Percentiles rank a stretch among this genome's conserved stretches.
These are phyloP conservation scores for Tachystola acroxantha DNA, from an alignment of 2,888 invertebrate genomes.

Conservation along the genomic window DNA sequence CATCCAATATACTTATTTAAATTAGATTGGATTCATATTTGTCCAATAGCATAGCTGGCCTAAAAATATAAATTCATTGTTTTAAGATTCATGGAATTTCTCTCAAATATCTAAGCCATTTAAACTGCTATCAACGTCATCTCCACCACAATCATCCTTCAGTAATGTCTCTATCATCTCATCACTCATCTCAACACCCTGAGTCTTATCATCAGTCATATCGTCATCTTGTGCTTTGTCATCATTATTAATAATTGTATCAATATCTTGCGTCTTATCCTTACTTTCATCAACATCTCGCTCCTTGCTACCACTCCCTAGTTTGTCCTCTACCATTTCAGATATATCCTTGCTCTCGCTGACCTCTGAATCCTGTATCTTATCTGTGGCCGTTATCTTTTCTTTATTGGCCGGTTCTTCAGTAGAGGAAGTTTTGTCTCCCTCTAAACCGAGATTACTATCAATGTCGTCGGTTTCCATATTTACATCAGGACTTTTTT, in stretches of 20 bases:
- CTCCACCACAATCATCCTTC: constrained; percentile 39
- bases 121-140: constrained; percentile 17
- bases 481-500: neutral
- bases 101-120: constrained; percentile 21
- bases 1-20: too few relatives aligned
- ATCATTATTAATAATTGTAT: neutral
- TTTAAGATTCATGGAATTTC: constrained; percentile 15
- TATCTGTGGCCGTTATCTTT: neutral
- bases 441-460: neutral
- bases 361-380: constrained; percentile 1
- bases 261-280: neutral
- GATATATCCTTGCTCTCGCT: neutral
- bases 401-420: neutral
- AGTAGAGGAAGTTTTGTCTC: too few relatives aligned
- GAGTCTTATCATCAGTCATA: constrained; percentile 20
- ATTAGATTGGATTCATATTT: neutral
- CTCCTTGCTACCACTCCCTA: too few relatives aligned
- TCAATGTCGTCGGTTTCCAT: neutral
- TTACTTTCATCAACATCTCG: too few relatives aligned
- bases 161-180: constrained; percentile 55
- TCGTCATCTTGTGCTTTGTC: constrained; percentile 3
- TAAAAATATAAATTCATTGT: neutral
- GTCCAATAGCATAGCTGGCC: neutral
- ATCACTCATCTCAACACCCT: constrained; percentile 52
- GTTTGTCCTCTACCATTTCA: neutral